Evolutionary conservation across 2,113 vertebrate genomes (phyloP), one percentile per base, ranked within the genome.

Genomic region (Arothron firmamentum): DNA sequence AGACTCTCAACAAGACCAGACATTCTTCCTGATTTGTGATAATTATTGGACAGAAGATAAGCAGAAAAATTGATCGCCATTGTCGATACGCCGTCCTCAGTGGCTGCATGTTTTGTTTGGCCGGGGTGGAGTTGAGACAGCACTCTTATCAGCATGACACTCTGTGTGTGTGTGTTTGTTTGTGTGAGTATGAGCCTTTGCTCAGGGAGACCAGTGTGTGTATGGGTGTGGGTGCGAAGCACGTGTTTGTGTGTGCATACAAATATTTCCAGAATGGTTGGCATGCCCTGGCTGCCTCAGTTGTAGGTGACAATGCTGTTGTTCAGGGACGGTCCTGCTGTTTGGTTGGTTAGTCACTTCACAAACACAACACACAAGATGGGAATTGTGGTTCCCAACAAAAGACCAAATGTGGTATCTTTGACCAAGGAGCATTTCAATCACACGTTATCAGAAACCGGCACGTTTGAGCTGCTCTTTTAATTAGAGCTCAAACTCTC

Each of bases 81-180:
- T 69, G 62, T 70, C 61, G 72, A 16, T 17, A 16, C 15, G 45
- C 45, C 45, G 45, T 5, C 45, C 6, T 68, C 53, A 52, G 54
- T 17, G 4, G 38, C 62, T 38, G 70, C 72, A 64, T 81, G 42
- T 65, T 80, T 67, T 18, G 42, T 56, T 47, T 67, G 23, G 25
- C 4, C 19, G 43, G 72, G 80, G 78, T 68, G 74, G 76, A 77
- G 78, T 70, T 58, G 2, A 62, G 38, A 67, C 59, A 59, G 72
- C 68, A 60, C 47, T 56, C 74, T 83, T 82, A 85, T 83, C 80
- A 75, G 71, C 55, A 4, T 20, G 48, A 56, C 43, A 69, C 75
- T 76, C 31, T 52, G 3, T 49, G 16, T 42, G 15, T 58, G 47
- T 46, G 19, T 46, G 52, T 34, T 1, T 58, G 18, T 20, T n/a